Evolutionary conservation across 2,888 invertebrate genomes (phyloP).

Genomic region (Coremacera marginata): DNA sequence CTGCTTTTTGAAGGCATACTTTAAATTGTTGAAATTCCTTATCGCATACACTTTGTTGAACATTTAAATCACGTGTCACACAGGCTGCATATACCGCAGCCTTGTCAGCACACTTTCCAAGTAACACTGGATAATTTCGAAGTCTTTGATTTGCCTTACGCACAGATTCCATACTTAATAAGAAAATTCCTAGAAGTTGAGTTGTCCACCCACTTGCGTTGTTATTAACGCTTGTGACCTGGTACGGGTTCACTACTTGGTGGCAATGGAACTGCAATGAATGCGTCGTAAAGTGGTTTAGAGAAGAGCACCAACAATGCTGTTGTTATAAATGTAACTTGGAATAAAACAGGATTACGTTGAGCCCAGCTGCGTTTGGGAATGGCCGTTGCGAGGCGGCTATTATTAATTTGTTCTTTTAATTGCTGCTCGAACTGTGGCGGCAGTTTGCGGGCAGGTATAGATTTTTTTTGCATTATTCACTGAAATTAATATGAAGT

Average conservation of each 20-base stretch:
- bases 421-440: conserved; percentile 55
- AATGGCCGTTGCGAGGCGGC: conserved; percentile 58
- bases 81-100: conserved; percentile 83
- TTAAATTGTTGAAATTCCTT: conserved; percentile 84
- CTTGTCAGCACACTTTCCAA: conserved; percentile 79
- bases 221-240: conserved; percentile 57
- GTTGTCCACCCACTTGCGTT: background rate
- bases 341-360: conserved; percentile 74
- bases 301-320: conserved; percentile 76
- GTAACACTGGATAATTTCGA: conserved; percentile 79
- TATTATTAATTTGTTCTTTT: conserved; percentile 55
- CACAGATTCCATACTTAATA: conserved; percentile 80
- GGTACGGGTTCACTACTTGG: conserved; percentile 56
- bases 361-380: conserved; percentile 74
- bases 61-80: conserved; percentile 79
- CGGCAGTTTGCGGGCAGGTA: conserved; percentile 60
- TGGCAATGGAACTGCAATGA: conserved; percentile 70
- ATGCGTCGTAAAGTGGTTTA: conserved; percentile 79
- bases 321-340: conserved; percentile 71
- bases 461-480: conserved; percentile 56
- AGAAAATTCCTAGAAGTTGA: background rate
- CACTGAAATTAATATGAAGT: conserved; percentile 34
- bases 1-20: conserved; percentile 79
- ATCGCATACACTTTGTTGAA: conserved; percentile 80
- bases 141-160: conserved; percentile 80